Conservation (phyloP, 2,113 vertebrate species). For the Paradisaea rubra region DNA sequence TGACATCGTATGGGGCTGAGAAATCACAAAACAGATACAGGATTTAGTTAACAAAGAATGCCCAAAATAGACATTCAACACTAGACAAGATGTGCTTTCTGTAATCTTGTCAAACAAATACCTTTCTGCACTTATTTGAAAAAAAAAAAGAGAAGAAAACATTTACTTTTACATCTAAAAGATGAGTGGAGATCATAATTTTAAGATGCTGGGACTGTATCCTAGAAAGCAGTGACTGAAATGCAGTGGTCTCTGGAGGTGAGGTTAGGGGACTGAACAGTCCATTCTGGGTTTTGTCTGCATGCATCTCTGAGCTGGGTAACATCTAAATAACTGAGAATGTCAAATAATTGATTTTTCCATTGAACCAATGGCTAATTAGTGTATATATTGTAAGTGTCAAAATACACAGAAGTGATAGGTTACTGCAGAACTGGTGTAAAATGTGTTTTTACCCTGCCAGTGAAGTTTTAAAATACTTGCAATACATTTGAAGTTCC, state of each 20-base stretch:
- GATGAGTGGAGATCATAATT: neutral
- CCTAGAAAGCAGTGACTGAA: neutral
- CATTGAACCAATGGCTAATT: slow-evolving; percentile 15
- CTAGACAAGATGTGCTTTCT: neutral
- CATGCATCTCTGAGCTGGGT: neutral
- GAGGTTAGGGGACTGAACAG: neutral
- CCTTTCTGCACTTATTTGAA: neutral
- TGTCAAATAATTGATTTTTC: slow-evolving; percentile 55
- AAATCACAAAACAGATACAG: neutral
- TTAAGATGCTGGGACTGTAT: neutral
- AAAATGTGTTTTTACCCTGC: neutral
- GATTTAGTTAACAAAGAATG: neutral
- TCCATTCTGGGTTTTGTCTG: neutral
- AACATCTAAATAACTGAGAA: neutral
- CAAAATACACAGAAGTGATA: neutral
- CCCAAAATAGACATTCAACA: neutral
- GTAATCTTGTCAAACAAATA: neutral
- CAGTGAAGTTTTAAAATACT: neutral
- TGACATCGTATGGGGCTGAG: neutral
- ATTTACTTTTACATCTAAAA: neutral
- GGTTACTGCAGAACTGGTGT: neutral
- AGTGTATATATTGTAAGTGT: neutral
- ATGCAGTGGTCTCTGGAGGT: neutral
- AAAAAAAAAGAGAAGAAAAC: neutral
- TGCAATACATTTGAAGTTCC: neutral